phyloP scores from a whole-genome alignment of 2,888 invertebrate species.

The Galerucella calmariensis region DNA sequence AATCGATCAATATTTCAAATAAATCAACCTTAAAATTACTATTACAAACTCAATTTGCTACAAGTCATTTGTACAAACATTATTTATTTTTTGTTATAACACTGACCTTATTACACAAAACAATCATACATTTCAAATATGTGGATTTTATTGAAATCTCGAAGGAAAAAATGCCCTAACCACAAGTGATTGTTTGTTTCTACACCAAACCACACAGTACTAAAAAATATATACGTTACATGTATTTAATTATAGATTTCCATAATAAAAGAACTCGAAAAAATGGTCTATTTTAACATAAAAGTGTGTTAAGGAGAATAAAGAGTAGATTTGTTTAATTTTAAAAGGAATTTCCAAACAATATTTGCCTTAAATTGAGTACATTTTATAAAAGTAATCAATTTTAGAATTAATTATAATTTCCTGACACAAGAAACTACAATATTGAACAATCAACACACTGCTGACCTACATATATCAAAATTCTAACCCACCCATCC shows the following conservation, averaged over 20 bases:
- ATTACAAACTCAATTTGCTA: conserved; percentile 3
- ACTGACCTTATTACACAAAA: conserved; percentile 21
- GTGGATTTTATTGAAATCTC: conserved; percentile 32
- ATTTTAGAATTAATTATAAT: too few relatives aligned
- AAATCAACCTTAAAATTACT: conserved; percentile 31
- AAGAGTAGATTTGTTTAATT: background rate
- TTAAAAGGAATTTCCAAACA: too few relatives aligned
- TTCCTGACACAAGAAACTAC: conserved; percentile 1
- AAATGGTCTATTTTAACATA: background rate
- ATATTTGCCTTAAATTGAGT: too few relatives aligned
- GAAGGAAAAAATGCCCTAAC: conserved; percentile 14
- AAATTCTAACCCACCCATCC: conserved; percentile 19
- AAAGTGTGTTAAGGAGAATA: background rate
- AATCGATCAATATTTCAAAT: conserved; percentile 34
- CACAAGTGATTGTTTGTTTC: conserved; percentile 34
- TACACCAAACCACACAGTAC: conserved; percentile 21
- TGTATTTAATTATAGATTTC: conserved; percentile 5
- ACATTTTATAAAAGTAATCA: too few relatives aligned
- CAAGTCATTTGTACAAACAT: conserved; percentile 10
- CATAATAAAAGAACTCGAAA: background rate
- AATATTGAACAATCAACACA: conserved; percentile 25
- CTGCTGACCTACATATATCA: conserved; percentile 48
- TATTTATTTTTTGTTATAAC: conserved; percentile 16
- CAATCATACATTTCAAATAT: conserved; percentile 31
- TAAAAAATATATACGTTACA: background rate